Evolutionary conservation across 2,888 invertebrate genomes (phyloP).

Genomic region (Eueremaeus valkanovi): DNA sequence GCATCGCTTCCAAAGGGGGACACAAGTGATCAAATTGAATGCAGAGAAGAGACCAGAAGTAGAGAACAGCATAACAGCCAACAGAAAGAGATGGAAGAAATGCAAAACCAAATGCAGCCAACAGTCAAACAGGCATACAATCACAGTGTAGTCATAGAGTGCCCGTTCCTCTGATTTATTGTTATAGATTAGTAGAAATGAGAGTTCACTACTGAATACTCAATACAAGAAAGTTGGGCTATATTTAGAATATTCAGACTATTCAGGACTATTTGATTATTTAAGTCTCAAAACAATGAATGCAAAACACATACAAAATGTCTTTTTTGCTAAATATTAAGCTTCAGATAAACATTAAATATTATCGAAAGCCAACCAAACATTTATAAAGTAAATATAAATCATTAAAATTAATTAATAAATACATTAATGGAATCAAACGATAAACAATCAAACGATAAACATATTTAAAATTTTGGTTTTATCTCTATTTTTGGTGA

Average conservation of each 20-base stretch:
- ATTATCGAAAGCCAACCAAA: neutral
- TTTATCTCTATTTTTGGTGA: too few relatives aligned
- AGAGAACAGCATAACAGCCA: neutral
- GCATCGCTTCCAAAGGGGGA: slow-evolving; percentile 4
- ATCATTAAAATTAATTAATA: too few relatives aligned
- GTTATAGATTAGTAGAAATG: slow-evolving; percentile 20
- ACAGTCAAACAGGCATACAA: neutral
- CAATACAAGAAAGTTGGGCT: neutral
- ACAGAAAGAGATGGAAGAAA: slow-evolving; percentile 15
- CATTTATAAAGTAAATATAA: too few relatives aligned
- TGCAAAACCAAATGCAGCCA: slow-evolving; percentile 15
- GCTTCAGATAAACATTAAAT: neutral
- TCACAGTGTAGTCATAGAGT: neutral
- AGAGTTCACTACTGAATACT: neutral
- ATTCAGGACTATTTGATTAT: too few relatives aligned
- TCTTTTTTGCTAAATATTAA: neutral
- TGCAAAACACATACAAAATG: neutral
- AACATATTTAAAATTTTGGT: too few relatives aligned
- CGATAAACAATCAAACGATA: too few relatives aligned
- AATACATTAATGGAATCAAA: too few relatives aligned
- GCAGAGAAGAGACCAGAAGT: neutral
- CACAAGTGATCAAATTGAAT: slow-evolving; percentile 17
- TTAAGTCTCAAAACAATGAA: neutral
- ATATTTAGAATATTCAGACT: slow-evolving; percentile 10
- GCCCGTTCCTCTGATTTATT: slow-evolving; percentile 28